phyloP scores from a whole-genome alignment of 2,797 vertebrate genomes.

The Ceryle rudis region DNA sequence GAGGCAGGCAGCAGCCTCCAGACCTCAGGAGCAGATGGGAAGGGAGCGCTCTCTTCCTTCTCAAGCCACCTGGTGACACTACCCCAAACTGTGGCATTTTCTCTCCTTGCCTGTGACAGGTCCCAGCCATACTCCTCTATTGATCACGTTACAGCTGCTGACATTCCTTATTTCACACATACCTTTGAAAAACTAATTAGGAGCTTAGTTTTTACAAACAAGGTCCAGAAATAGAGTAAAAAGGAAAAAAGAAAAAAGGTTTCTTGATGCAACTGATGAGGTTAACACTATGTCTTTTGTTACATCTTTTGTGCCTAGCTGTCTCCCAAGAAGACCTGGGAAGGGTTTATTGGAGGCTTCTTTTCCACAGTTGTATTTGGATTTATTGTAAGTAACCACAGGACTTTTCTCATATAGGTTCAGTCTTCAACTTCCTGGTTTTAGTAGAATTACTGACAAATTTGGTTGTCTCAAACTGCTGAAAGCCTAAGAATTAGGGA shows the following conservation, averaged over 20 bases:
- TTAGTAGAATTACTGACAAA: neutral
- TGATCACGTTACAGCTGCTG: neutral
- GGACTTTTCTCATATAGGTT: neutral
- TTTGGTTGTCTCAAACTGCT: neutral
- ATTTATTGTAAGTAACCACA: conserved; percentile 89
- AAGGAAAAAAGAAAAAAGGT: neutral
- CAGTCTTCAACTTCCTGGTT: neutral
- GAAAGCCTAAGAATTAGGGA: neutral
- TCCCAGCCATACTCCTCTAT: neutral
- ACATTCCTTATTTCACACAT: neutral
- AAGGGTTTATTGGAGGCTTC: conserved; percentile 98
- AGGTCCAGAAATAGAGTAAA: neutral
- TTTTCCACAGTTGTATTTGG: conserved; percentile 94
- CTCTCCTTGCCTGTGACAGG: neutral
- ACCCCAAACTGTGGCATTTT: neutral
- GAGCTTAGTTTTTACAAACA: neutral
- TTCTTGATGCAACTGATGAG: neutral
- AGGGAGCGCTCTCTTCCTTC: neutral
- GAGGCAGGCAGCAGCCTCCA: neutral
- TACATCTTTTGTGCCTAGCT: conserved; percentile 79
- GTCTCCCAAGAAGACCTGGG: conserved; percentile 99
- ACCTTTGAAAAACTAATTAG: neutral
- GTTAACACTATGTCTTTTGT: neutral
- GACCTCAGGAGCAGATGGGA: neutral
- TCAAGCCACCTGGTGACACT: neutral